A percentile compares a stretch with the other conserved stretches of the same genome.
These are phyloP conservation scores for Willisornis vidua DNA, from an alignment of 2,113 vertebrate species.

Conservation along the genomic window DNA sequence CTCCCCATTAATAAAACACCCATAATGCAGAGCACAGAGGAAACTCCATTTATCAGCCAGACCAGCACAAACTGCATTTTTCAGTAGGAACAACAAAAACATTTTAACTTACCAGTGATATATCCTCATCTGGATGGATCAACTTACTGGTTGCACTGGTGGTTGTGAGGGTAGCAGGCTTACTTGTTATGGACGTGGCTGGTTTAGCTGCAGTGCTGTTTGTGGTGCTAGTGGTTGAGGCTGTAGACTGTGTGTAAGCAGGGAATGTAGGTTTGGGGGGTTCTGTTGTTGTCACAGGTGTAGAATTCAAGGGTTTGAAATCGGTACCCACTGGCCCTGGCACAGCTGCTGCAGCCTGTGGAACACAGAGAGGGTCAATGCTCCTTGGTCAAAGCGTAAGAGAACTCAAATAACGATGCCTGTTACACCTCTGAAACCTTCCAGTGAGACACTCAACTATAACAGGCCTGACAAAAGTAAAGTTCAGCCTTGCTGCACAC, in stretches of 20 bases:
- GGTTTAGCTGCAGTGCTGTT: constrained; percentile 95
- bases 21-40: not conserved
- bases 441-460: constrained; percentile 27
- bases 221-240: constrained; percentile 91
- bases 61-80: not conserved
- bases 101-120: constrained; percentile 95
- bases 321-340: constrained; percentile 87
- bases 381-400: not conserved
- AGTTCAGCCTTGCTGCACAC: constrained; percentile 54
- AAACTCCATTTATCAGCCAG: not conserved
- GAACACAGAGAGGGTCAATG: constrained; percentile 58
- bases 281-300: constrained; percentile 83
- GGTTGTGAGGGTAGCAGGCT: constrained; percentile 96
- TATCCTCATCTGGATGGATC: constrained; percentile 99
- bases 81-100: not conserved
- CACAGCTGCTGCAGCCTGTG: constrained; percentile 89
- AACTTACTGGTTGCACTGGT: constrained; percentile 99
- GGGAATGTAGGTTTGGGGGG: constrained; percentile 98
- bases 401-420: not conserved
- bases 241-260: constrained; percentile 93
- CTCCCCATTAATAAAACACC: not conserved
- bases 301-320: constrained; percentile 88
- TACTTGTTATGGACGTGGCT: constrained; percentile 94
- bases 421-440: constrained; percentile 45
- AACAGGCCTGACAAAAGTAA: constrained; percentile 57